Base-by-base conservation (phyloP, 2,888 invertebrate species). In the Hypselothyrea guttata region DNA sequence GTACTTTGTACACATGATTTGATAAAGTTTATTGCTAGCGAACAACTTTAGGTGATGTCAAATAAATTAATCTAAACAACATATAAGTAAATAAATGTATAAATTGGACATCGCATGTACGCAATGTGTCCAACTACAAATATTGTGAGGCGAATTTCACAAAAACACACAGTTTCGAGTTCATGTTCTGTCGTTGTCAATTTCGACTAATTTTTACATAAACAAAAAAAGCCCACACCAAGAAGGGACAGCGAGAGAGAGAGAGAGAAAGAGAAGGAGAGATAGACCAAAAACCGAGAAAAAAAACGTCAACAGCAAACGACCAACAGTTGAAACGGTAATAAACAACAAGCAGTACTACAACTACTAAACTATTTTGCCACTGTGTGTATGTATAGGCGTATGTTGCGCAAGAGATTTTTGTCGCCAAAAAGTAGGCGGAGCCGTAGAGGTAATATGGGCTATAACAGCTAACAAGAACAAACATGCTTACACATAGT, bases 261-360 rank as follows among this genome's bases (percentile, higher is more conserved):
- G 11, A 53, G 40, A 35, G 15, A 52, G 40, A 48, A 2, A 35
- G 34, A 7, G 16, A 35, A 12, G 7, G 34, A 12, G 34, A 8
- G 34, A 31, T 9, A 34, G 15, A 4, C 22, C n/a, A n/a, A 40
- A n/a, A 31, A 22, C 37, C 11, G 34, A 7, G 15, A 31, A 56
- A 46, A 44, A 33, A 61, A 49, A 52, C 59, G 57, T 61, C 49
- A 67, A 67, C 56, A 64, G 51, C 42, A 56, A 45, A 68, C 28
- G 46, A 44, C 81, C 65, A 81, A 67, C 84, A 84, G 77, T 77
- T 79, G 82, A 70, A 72, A 68, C 70, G 66, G 82, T 81, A 72
- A 81, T 77, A 79, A 79, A 81, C 84, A 84, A 84, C 62, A 66
- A 61, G 64, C 68, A 75, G 30, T 52, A 58, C 46, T 72, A 57